Evolutionary conservation across 2,888 invertebrate genomes (phyloP), one percentile per base, ranked within the genome.

Genomic region (Axea sp.): DNA sequence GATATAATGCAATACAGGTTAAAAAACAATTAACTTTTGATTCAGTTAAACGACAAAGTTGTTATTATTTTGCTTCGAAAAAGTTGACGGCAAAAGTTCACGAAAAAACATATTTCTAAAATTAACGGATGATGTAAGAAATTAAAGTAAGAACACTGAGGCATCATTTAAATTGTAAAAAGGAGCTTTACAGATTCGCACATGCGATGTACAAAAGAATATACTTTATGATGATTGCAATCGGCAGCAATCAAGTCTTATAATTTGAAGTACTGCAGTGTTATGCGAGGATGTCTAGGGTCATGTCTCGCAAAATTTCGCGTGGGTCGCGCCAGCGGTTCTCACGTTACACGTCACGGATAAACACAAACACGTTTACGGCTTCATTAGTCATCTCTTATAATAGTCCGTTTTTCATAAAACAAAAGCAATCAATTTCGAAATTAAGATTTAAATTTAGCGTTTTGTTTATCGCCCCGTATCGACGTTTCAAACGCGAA

Each of bases 311-410:
- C 37, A 49, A 69, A 35, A 62, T 74, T 68, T 51, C 35, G 67
- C 57, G 73, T 73, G 73, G 73, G 73, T 55, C 22, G 73, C 55
- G 62, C 55, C 73, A 59, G 39, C 19, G 73, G 47, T 39, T 67
- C 51, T 67, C 59, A 55, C 41, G 35, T 67, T 60, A 53, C 31
- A 53, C 41, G 14, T 15, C 11, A 33, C 43, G 24, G 17, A 45
- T 39, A 24, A 5, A 17, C 64, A 22, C n/a, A 24, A 26, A 22
- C 9, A 7, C 65, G 41, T 68, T 73, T 68, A 68, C 68, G 62
- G 55, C 57, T 60, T 73, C 62, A 62, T 73, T 68, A 68, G 39
- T 68, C 73, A 73, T 73, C 30, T 11, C 37, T 55, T 62, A 57
- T 71, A 41, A 60, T 55, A 62, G 31, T 26, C 33, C 33, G 39